Evolutionary conservation across 1,140 invertebrate genomes (phyloP).

Genomic region (Theocolax elegans): DNA sequence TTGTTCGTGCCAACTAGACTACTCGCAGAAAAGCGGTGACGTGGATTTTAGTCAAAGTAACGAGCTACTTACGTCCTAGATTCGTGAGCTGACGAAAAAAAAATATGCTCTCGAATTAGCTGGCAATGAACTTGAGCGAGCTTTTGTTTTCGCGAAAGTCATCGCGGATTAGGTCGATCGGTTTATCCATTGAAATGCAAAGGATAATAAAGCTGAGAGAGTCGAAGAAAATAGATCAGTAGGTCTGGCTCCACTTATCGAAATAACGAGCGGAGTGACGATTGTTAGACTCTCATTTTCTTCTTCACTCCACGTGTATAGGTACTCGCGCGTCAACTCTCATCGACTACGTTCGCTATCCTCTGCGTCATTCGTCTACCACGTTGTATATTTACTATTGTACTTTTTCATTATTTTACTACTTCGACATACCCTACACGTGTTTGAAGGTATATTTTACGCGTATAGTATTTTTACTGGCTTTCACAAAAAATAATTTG

Average conservation of each 20-base stretch:
- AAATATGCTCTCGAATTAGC: too few species aligned
- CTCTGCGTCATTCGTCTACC: not conserved
- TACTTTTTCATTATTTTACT: too few species aligned
- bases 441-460: too few species aligned
- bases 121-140: slow-evolving; percentile 21
- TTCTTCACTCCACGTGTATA: slow-evolving; percentile 6
- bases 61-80: too few species aligned
- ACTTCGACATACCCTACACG: too few species aligned
- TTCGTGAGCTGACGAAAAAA: too few species aligned
- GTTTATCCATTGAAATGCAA: slow-evolving; percentile 9
- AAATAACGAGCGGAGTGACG: slow-evolving; percentile 54
- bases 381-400: too few species aligned
- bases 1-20: too few species aligned
- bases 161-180: not conserved
- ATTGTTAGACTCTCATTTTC: slow-evolving; percentile 41
- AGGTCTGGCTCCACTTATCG: slow-evolving; percentile 52
- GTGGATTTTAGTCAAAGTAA: too few species aligned
- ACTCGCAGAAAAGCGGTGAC: too few species aligned
- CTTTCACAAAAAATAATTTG: too few species aligned
- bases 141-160: slow-evolving; percentile 5
- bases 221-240: slow-evolving; percentile 57
- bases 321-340: not conserved
- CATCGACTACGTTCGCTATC: not conserved
- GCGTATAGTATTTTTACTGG: too few species aligned
- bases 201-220: slow-evolving; percentile 33